A percentile compares a stretch with the other conserved stretches of the same genome.
phyloP scores from a whole-genome alignment of 2,888 invertebrate genomes.

The Choristoneura rosaceana region DNA sequence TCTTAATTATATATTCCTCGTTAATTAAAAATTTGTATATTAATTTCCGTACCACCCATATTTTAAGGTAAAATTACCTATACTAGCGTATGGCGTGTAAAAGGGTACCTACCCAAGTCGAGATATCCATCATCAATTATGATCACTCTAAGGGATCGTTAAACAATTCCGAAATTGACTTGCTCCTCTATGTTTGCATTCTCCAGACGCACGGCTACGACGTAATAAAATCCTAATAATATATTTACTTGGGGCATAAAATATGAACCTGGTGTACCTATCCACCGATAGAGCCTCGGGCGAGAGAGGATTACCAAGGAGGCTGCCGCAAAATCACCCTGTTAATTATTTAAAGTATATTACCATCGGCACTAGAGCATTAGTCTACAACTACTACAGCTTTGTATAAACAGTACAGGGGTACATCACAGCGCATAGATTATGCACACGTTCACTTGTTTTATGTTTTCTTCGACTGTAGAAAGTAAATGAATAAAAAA shows the following conservation, averaged over 20 bases:
- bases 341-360: slow-evolving; percentile 31
- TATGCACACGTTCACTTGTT: not conserved
- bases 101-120: not conserved
- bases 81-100: not conserved
- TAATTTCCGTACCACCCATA: not conserved
- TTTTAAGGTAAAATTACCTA: not conserved
- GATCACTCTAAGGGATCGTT: not conserved
- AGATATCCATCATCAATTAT: not conserved
- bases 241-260: slow-evolving; percentile 4
- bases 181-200: not conserved
- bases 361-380: not conserved
- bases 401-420: not conserved
- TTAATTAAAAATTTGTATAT: not conserved
- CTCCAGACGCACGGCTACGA: not conserved
- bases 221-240: not conserved
- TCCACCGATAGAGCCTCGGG: slow-evolving; percentile 7
- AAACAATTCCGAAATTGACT: not conserved
- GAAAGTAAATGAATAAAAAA: too few relatives aligned
- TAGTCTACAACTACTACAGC: not conserved
- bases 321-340: slow-evolving; percentile 16
- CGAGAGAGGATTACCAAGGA: slow-evolving; percentile 5
- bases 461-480: not conserved
- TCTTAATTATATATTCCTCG: not conserved
- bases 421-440: not conserved
- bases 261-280: slow-evolving; percentile 1